Evolutionary conservation across 1,140 invertebrate species (phyloP), one percentile per base, ranked within the genome.

Genomic region (Drosophila kanapiae): DNA sequence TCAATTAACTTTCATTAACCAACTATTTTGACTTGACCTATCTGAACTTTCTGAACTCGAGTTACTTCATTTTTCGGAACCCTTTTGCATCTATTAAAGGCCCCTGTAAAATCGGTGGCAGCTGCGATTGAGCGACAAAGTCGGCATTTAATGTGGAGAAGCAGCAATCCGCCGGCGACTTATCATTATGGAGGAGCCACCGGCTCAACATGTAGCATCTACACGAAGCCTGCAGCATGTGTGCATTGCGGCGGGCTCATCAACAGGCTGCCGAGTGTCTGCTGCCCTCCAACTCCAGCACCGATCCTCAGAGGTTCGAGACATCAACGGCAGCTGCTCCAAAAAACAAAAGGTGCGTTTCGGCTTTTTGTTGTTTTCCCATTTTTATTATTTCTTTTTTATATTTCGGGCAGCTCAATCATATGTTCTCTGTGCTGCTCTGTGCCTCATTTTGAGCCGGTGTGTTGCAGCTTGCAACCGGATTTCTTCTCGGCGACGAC

Each of bases 401-500:
- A 59, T 80, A 23, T 74, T 59, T 56, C 33, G 61, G 67, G 62
- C 76, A 62, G 70, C 78, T 84, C 82, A 84, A 84, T 84, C 82
- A 84, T 84, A 84, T 84, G 82, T 84, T 84, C 82, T 80, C 62
- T 18, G 31, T 69, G 58, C 64, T 49, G 27, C 51, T 37, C 7
- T 38, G 70, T 57, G 53, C 54, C 69, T 58, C 59, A 68, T 65
- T 80, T 75, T 84, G 70, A 74, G 76, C 75, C 76, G 59, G 48
- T 63, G 65, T 85, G 65, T 85, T 85, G 82, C 82, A 85, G 82
- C 82, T 85, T 85, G 82, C 82, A 85, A 85, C 82, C 75, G 82
- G 82, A 81, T 85, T 85, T 79, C 18, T 42, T 27, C 43, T 38
- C 53, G 35, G 13, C 47, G 9, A 38, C 81, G 82, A 85, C 82